phyloP scores from a whole-genome alignment of 2,113 vertebrate species.

The Panthera tigris region DNA sequence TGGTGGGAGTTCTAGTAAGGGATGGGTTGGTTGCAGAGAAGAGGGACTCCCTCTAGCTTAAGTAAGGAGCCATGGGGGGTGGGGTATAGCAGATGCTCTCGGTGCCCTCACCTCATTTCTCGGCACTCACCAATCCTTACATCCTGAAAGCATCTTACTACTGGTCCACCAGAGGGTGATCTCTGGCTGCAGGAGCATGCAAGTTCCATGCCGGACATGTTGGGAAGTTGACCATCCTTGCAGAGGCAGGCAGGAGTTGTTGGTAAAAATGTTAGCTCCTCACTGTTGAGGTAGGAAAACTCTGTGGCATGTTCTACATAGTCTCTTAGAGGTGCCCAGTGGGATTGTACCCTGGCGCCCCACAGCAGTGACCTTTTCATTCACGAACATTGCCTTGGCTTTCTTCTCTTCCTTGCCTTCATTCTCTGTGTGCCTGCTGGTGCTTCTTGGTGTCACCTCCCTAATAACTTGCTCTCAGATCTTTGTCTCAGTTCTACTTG shows the following conservation, averaged over 20 bases:
- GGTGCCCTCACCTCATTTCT: background rate
- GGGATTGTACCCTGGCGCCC: background rate
- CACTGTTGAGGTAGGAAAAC: background rate
- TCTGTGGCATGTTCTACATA: too few species aligned
- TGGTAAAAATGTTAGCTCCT: background rate
- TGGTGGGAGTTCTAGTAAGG: background rate
- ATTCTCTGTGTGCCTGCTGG: background rate
- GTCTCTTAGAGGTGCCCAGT: background rate
- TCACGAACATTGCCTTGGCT: fast-evolving
- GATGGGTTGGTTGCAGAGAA: background rate
- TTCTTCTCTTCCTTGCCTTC: background rate
- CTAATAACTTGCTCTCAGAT: background rate
- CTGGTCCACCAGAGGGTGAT: background rate
- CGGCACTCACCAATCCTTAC: background rate
- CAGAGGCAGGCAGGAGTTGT: background rate
- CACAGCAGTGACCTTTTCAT: fast-evolving
- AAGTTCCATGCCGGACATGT: fast-evolving
- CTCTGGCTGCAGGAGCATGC: background rate
- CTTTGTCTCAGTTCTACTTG: background rate
- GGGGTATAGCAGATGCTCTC: background rate
- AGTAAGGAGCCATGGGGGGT: background rate
- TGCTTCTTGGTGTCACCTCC: background rate
- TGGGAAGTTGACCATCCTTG: background rate
- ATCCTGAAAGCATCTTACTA: background rate
- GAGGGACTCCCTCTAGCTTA: background rate